Evolutionary conservation across 2,113 vertebrate genomes (phyloP).

Genomic region (Pithys albifrons): DNA sequence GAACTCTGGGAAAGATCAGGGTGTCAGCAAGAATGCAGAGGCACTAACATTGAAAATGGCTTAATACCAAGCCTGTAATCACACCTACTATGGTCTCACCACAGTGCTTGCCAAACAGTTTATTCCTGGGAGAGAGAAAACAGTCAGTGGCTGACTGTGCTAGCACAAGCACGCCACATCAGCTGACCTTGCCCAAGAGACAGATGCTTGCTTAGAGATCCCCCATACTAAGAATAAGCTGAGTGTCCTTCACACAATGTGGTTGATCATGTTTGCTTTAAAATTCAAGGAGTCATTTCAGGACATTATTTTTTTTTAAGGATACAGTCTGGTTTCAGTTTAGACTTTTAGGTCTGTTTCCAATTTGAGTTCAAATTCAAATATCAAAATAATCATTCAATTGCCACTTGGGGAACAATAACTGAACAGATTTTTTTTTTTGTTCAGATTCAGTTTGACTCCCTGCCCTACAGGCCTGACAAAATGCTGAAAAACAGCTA

Average conservation of each 20-base stretch:
- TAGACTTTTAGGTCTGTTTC: constrained; percentile 3
- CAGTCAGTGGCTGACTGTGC: neutral
- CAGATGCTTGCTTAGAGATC: neutral
- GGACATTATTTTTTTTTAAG: neutral
- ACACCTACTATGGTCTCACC: neutral
- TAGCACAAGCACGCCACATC: neutral
- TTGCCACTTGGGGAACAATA: neutral
- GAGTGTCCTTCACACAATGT: neutral
- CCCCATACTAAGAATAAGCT: neutral
- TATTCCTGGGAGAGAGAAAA: neutral
- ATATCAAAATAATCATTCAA: constrained; percentile 22
- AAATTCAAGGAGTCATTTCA: constrained; percentile 22
- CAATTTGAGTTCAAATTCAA: neutral
- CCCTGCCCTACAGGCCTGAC: neutral
- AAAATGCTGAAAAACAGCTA: constrained; percentile 41
- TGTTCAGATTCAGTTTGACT: constrained; percentile 10
- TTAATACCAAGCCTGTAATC: neutral
- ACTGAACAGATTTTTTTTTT: constrained; percentile 4
- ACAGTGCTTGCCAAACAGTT: neutral
- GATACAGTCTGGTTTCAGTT: neutral
- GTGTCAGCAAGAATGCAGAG: constrained; percentile 27
- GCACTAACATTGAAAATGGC: neutral
- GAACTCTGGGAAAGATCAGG: neutral
- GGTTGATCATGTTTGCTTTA: neutral
- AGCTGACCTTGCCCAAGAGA: neutral